phyloP scores from a whole-genome alignment of 2,797 vertebrate genomes.

The Decapterus maruadsi region DNA sequence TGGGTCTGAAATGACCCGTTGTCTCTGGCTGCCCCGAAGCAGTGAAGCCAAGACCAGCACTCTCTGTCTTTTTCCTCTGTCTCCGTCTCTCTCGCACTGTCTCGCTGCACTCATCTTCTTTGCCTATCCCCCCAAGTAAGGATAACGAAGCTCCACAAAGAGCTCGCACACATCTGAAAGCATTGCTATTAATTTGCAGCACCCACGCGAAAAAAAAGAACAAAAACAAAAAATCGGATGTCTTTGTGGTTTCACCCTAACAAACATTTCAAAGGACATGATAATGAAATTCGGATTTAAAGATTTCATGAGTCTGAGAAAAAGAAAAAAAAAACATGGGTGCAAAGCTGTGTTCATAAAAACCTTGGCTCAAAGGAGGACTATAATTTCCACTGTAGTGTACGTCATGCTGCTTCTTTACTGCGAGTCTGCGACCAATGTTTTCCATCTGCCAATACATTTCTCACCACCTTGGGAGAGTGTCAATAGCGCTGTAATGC shows the following conservation, averaged over 20 bases:
- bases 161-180: neutral
- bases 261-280: slow-evolving; percentile 8
- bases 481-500: slow-evolving; percentile 2
- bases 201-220: neutral
- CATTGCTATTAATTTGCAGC: neutral
- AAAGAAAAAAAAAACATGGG: neutral
- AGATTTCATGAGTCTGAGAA: neutral
- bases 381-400: slow-evolving; percentile 8
- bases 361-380: neutral
- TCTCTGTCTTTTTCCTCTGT: neutral
- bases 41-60: slow-evolving; percentile 32
- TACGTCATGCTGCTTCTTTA: neutral
- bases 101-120: neutral
- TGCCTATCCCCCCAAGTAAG: neutral
- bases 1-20: slow-evolving; percentile 46
- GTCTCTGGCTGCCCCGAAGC: slow-evolving; percentile 44
- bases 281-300: neutral
- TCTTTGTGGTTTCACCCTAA: neutral
- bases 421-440: neutral
- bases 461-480: neutral
- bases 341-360: neutral
- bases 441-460: slow-evolving; percentile 4
- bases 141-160: slow-evolving; percentile 17
- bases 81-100: no score
- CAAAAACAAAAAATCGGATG: neutral